phyloP scores from a whole-genome alignment of 1,140 invertebrate species.

The Megalonaias nervosa region DNA sequence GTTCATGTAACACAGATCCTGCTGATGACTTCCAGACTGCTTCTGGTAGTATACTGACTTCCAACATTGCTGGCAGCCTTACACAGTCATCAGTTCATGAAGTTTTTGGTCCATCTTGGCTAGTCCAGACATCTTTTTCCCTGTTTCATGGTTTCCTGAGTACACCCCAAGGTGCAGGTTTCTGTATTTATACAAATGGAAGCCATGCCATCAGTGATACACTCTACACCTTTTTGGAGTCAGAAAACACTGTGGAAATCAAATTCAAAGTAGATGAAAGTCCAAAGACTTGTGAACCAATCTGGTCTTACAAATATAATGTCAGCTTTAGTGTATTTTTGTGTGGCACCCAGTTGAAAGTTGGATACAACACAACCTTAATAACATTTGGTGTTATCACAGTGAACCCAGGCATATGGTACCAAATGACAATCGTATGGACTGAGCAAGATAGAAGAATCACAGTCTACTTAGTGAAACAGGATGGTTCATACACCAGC shows the following conservation, averaged over 20 bases:
- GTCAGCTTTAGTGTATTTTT: too few species aligned
- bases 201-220: constrained; percentile 21
- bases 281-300: constrained; percentile 16
- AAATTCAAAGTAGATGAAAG: constrained; percentile 34
- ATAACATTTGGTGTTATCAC: not conserved
- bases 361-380: too few species aligned
- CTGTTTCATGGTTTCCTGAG: not conserved
- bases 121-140: constrained; percentile 16
- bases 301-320: constrained; percentile 37
- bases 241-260: constrained; percentile 38
- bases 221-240: constrained; percentile 30
- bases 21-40: constrained; percentile 24
- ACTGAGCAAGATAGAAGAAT: constrained; percentile 11
- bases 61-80: constrained; percentile 15
- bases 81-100: constrained; percentile 15
- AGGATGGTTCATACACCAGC: too few species aligned
- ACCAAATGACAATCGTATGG: constrained; percentile 41
- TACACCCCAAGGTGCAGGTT: constrained; percentile 33
- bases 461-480: constrained; percentile 23
- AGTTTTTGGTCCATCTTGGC: constrained; percentile 24
- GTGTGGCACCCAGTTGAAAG: too few species aligned
- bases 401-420: constrained; percentile 34
- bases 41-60: not conserved
- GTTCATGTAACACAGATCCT: constrained; percentile 19
- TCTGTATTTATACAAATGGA: constrained; percentile 25